Base-by-base conservation (phyloP, 1,140 invertebrate species). In the Megathymus violae region DNA sequence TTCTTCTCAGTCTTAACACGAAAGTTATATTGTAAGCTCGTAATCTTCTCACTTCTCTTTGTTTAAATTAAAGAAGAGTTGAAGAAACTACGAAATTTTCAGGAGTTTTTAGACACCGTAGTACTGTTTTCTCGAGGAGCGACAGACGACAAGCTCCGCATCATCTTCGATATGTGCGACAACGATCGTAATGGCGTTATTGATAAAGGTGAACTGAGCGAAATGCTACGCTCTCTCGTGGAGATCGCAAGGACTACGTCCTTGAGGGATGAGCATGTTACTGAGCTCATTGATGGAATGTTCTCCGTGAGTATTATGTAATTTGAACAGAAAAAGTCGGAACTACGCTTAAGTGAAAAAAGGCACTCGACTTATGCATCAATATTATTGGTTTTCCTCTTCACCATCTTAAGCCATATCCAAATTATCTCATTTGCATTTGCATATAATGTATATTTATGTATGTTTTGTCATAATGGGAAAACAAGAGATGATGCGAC, bases 141-240 rank as follows among this genome's bases (percentile, higher is more conserved):
- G 74, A 98, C 97, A 3, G 98, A 99, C 73, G 98, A 99, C 74
- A 99, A 99, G 83, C 89, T 99, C 9, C 93, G 98, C 10, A 98
- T 99, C 17, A 97, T 99, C 60, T 99, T 99, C 79, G 97, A 99
- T 78, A 99, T 99, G 99, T 99, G 98, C 82, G 98, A 99, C 82
- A 97, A 98, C 70, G 97, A 99, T 82, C 94, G 97, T 2, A 98
- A 98, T 74, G 98, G 98, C 0, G 96, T 98, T 0, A 98, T 99
- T 59, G 97, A 99, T 77, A 98, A 98, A 80, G 95, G 94, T 4
- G 98, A 99, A 81, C 92, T 99, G 1, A 97, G 96, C 4, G 97
- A 98, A 82, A 99, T 99, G 96, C 89, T 97, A 62, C 92, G 98
- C 15, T 99, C 98, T 0, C 84, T 99, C 4, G 96, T 99, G 0